Conservation (phyloP, 64 coral and sea anemone species). For the Orbicella faveolata region DNA sequence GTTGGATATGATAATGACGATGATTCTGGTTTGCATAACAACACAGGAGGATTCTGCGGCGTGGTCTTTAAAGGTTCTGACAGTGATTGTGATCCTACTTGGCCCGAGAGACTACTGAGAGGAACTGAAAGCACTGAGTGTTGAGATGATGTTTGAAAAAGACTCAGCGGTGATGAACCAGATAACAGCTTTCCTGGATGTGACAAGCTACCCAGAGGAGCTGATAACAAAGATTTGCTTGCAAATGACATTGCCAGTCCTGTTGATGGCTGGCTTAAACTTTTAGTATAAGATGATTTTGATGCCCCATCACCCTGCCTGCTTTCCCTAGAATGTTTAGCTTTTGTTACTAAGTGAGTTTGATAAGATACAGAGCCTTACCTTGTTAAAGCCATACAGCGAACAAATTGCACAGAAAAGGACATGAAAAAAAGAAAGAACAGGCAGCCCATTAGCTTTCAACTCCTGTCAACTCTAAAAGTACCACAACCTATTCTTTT, state of each 20-base stretch:
- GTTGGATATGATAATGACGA: background rate
- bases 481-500: too few species aligned
- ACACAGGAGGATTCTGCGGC: background rate
- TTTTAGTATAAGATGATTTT: background rate
- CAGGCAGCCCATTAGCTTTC: conserved; percentile 62
- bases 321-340: background rate
- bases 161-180: background rate
- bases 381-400: conserved; percentile 57
- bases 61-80: background rate
- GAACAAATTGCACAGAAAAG: background rate
- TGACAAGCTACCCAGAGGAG: conserved; percentile 49
- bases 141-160: background rate
- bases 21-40: conserved; percentile 4
- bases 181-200: background rate
- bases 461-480: background rate
- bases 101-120: conserved; percentile 2
- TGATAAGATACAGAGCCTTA: conserved; percentile 52
- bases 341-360: background rate
- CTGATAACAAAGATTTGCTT: conserved; percentile 15
- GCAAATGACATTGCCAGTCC: background rate
- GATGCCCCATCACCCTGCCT: too few species aligned
- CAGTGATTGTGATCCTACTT: background rate
- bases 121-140: conserved; percentile 22
- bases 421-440: conserved; percentile 33
- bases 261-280: background rate